Base-by-base conservation (phyloP, 2,113 vertebrate species). In the Dicaeum eximium region DNA sequence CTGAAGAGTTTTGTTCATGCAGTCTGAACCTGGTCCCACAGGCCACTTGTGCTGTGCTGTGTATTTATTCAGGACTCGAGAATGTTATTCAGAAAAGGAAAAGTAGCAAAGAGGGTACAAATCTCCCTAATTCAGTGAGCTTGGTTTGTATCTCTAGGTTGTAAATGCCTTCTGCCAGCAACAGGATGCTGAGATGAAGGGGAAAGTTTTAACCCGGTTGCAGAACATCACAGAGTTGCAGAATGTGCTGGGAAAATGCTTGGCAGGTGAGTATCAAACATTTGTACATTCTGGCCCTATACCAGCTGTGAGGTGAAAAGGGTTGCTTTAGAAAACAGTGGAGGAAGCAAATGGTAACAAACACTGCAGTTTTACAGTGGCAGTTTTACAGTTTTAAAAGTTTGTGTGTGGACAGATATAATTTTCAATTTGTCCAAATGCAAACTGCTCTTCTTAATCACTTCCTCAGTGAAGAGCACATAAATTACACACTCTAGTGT, bases 221-320 rank as follows among this genome's bases (percentile, higher is more conserved):
- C 99, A 99, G 97, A 98, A 99, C 96, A 99, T 99, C 92, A 99
- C 98, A 20, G 98, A 98, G 78, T 97, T 99, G 54, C 99, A 99
- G 97, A 96, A 83, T 3, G 80, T 99, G 27, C 93, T 99, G 86
- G 98, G 98, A 88, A 98, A 93, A 62, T 98, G 98, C 91, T 96
- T 99, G 82, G 97, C 98, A 92, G 99, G 99, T 99, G 73, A 92
- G 94, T 71, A 14, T 45, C 45, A 87, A 94, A 70, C 12, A 47
- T 54, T 38, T 80, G 42, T 54, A 67, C 6, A 1, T 80, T 74
- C 56, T 83, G 60, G 75, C 40, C 60, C 38, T 80, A 44, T 2
- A 14, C 31, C 58, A 80, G 53, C 45, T 88, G 62, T 61, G 42
- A 69, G 65, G 15, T 65, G 35, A 35, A 80, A 75, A 40, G 16